Base-by-base conservation (phyloP, 2,113 vertebrate genomes). In the Aspidoscelis tigris region DNA sequence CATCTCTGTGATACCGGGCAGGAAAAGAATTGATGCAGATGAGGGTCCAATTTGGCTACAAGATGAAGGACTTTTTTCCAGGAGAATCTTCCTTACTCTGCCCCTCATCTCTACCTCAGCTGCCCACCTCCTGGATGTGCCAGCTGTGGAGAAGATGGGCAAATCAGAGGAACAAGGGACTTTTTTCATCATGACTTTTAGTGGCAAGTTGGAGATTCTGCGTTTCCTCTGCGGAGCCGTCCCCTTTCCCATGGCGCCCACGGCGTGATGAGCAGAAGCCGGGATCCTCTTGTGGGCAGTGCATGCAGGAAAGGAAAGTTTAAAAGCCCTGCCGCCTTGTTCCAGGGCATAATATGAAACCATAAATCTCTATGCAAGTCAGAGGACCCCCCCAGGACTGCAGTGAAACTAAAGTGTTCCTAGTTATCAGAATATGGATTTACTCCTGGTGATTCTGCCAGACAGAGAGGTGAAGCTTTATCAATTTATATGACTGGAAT, bases 351-450 rank as follows among this genome's bases (percentile, higher is more conserved):
- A 55, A 6, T 76, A 70, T 58, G 81, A 88, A 86, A 61, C 39
- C 47, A 8, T 82, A 33, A 1, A 65, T 50, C 39, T 79, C 39
- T 58, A 68, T 0, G 53, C 12, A n/a, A 26, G 69, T 65, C 76
- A 2, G 14, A 79, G 73, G 69, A 76, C 0, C 22, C 0, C 22
- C 0, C 65, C 80, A 5, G 2, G 33, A n/a, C 76, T 41, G 3
- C 66, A 18, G 73, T 41, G 58, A 82, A 79, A 88, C 39, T 75
- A 65, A 43, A 66, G 70, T 58, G 76, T 14, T 39, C 41, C 20
- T 82, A 68, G 76, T 11, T 65, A 84, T 89, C 64, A 11, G 76
- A 7, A 64, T 85, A 85, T 80, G 72, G 75, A 85, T 58, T 26
- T 80, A 44, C 53, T 84, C 5, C 71, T 44, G 22, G 88, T 5